Conservation (phyloP, 2,113 vertebrate species). For the Pipa parva region DNA sequence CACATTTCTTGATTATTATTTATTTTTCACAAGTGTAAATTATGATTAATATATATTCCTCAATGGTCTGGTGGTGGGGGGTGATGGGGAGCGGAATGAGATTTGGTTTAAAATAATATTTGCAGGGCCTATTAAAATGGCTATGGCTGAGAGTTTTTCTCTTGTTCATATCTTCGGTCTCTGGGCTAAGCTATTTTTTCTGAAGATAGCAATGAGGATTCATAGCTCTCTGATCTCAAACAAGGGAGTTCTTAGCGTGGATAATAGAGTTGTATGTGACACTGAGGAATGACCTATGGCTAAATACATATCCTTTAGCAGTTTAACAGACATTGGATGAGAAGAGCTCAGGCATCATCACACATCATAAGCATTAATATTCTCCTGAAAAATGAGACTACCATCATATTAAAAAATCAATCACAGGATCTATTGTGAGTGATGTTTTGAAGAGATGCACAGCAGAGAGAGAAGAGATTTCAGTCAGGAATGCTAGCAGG, state of each 20-base stretch:
- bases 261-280: slow-evolving; percentile 42
- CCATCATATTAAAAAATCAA: slow-evolving; percentile 41
- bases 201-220: slow-evolving; percentile 35
- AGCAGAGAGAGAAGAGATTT: not conserved
- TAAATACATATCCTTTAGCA: slow-evolving; percentile 41
- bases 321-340: slow-evolving; percentile 40
- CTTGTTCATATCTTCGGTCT: slow-evolving; percentile 19
- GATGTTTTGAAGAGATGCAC: not conserved
- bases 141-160: slow-evolving; percentile 12
- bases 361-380: slow-evolving; percentile 41
- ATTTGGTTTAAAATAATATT: slow-evolving; percentile 1
- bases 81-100: not conserved
- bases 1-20: not conserved
- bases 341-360: slow-evolving; percentile 34
- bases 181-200: slow-evolving; percentile 14
- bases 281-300: slow-evolving; percentile 40
- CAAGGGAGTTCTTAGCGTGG: slow-evolving; percentile 29
- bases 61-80: no score
- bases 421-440: slow-evolving; percentile 28
- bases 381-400: slow-evolving; percentile 36
- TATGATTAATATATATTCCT: slow-evolving; percentile 5
- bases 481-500: not conserved
- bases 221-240: slow-evolving; percentile 31
- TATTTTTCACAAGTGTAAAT: not conserved
- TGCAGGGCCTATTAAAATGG: slow-evolving; percentile 13